Conservation (phyloP, 2,888 invertebrate species). For the Drosophila emarginata region DNA sequence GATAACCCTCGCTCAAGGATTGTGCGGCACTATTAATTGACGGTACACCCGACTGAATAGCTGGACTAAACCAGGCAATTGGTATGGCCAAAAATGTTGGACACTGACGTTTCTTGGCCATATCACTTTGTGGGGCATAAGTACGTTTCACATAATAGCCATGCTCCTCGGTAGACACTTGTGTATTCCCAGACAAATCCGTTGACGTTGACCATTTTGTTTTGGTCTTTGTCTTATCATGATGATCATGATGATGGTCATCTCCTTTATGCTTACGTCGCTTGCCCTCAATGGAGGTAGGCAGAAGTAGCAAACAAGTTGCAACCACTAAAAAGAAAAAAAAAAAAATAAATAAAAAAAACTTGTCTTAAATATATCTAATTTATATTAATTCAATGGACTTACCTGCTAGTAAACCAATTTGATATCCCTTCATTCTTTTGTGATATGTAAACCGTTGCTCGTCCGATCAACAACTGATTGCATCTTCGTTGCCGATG, state of each 20-base stretch:
- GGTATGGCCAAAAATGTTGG: conserved; percentile 78
- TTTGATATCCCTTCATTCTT: conserved; percentile 56
- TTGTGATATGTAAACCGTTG: conserved; percentile 38
- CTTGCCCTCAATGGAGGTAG: conserved; percentile 56
- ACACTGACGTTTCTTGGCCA: conserved; percentile 46
- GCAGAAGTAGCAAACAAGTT: conserved; percentile 57
- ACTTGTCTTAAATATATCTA: conserved; percentile 9
- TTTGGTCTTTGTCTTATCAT: conserved; percentile 71
- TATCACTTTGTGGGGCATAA: conserved; percentile 50
- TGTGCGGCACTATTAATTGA: conserved; percentile 65
- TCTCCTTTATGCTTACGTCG: conserved; percentile 69
- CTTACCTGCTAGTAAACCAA: conserved; percentile 59
- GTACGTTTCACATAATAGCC: conserved; percentile 80
- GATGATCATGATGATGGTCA: conserved; percentile 40
- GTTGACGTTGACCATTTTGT: conserved; percentile 79
- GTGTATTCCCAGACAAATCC: conserved; percentile 56
- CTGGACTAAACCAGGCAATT: conserved; percentile 74
- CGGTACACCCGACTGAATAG: conserved; percentile 48
- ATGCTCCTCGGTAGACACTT: conserved; percentile 77
- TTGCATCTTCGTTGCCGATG: conserved; percentile 46
- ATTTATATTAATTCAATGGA: neutral
- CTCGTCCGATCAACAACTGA: conserved; percentile 58
- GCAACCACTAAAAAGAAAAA: conserved; percentile 33
- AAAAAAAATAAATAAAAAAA: neutral
- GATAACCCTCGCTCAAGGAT: conserved; percentile 69